These are phyloP conservation scores for Channa striata DNA, from an alignment of 2,797 vertebrate genomes.

Conservation along the genomic window DNA sequence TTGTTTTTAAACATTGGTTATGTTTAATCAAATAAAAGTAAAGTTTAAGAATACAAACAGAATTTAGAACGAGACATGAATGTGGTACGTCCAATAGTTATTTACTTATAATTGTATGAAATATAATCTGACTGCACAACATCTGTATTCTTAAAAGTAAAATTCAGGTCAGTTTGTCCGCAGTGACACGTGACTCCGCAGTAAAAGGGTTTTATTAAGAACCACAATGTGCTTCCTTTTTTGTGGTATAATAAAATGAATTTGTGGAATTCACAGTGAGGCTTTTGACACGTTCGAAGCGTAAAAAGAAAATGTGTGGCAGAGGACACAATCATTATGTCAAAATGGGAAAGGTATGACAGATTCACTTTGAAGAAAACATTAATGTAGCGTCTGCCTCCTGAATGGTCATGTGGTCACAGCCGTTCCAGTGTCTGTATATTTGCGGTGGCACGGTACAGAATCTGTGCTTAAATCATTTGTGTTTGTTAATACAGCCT, in stretches of 20 bases:
- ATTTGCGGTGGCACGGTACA: background rate
- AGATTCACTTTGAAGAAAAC: constrained; percentile 6
- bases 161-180: constrained; percentile 71
- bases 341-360: background rate
- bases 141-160: constrained; percentile 68
- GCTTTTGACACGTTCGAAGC: constrained; percentile 2
- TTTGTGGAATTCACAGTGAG: background rate
- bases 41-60: constrained; percentile 25
- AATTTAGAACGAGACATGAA: constrained; percentile 26
- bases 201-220: constrained; percentile 20
- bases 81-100: constrained; percentile 28
- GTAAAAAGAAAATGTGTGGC: constrained; percentile 1
- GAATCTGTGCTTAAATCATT: constrained; percentile 45
- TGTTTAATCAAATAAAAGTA: background rate
- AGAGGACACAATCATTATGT: background rate
- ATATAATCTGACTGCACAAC: constrained; percentile 46
- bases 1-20: constrained; percentile 11
- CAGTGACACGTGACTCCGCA: constrained; percentile 49
- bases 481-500: constrained; percentile 41
- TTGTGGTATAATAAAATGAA: background rate
- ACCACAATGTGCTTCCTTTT: background rate
- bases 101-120: constrained; percentile 44
- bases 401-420: background rate
- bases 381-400: background rate
- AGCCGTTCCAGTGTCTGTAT: background rate